phyloP scores from a whole-genome alignment of 2,888 invertebrate genomes.

The Spatulosminthurus flaviceps region DNA sequence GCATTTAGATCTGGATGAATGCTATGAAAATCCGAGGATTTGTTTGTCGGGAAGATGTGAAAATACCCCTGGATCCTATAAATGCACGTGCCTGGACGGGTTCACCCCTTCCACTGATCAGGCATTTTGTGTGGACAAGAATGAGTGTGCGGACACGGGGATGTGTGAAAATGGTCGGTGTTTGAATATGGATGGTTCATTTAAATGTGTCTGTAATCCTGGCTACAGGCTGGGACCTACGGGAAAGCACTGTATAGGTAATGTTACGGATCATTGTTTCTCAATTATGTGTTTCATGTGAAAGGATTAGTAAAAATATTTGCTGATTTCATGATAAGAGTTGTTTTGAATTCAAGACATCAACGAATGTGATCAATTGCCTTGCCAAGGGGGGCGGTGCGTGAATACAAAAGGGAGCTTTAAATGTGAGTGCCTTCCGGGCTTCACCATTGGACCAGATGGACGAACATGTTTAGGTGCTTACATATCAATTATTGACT shows the following conservation, averaged over 20 bases:
- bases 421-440: conserved; percentile 75
- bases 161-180: conserved; percentile 76
- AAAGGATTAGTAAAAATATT: background rate
- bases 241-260: conserved; percentile 74
- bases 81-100: conserved; percentile 81
- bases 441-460: conserved; percentile 77
- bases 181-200: conserved; percentile 77
- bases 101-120: conserved; percentile 78
- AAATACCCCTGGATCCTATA: conserved; percentile 78
- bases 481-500: conserved; percentile 6
- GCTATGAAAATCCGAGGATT: conserved; percentile 77
- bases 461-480: conserved; percentile 80
- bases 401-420: conserved; percentile 77
- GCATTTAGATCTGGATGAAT: conserved; percentile 76
- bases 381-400: conserved; percentile 76
- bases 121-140: conserved; percentile 72
- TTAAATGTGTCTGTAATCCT: conserved; percentile 75
- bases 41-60: conserved; percentile 82
- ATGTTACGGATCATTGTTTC: background rate
- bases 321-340: conserved; percentile 6
- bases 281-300: background rate
- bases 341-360: conserved; percentile 69
- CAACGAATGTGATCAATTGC: conserved; percentile 74
- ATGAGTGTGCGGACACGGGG: conserved; percentile 66
- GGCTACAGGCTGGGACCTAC: conserved; percentile 74